Conservation (phyloP, 2,113 vertebrate species). For the Lathamus discolor region DNA sequence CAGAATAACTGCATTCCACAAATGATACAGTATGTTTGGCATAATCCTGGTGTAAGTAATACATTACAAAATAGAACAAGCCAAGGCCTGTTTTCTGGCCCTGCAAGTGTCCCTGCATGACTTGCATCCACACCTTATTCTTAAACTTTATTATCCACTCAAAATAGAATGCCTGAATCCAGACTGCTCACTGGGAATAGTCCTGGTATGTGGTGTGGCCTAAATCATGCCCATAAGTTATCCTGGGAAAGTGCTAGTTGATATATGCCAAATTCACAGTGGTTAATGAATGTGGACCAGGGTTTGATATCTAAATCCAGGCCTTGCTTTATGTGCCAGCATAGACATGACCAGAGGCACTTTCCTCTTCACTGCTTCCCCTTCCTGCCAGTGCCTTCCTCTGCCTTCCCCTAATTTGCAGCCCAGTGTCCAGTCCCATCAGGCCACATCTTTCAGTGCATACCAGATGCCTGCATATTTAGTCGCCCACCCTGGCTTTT, state of each 20-base stretch:
- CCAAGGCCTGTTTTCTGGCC: neutral
- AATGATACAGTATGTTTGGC: neutral
- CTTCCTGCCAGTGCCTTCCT: neutral
- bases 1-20: conserved; percentile 15
- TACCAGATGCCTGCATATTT: neutral
- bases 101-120: neutral
- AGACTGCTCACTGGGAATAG: neutral
- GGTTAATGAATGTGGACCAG: neutral
- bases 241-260: neutral
- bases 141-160: neutral
- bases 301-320: neutral
- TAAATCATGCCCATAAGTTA: neutral
- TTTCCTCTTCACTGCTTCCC: neutral
- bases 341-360: neutral
- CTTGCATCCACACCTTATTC: neutral
- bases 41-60: neutral
- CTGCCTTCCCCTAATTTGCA: neutral
- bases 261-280: neutral
- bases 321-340: neutral
- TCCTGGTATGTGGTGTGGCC: neutral
- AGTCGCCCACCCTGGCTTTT: neutral
- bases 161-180: neutral
- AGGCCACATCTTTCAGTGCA: neutral
- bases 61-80: neutral
- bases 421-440: neutral